Base-by-base conservation (phyloP, 2,888 invertebrate species). In the Zaprionus lineosus region DNA sequence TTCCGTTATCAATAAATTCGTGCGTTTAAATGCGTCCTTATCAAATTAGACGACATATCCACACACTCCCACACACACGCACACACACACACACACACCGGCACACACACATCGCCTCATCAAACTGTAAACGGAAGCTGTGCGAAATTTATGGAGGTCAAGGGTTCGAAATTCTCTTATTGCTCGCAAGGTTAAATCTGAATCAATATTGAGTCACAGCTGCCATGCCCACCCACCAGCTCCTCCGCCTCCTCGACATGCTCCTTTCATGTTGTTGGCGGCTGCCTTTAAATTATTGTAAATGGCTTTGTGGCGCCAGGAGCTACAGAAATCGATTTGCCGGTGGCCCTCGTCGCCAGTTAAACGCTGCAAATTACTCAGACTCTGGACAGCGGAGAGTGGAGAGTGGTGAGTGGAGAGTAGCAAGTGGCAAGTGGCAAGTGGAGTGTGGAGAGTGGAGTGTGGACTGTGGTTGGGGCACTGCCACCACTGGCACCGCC, bases 1-100 rank as follows among this genome's bases (percentile, higher is more conserved):
- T 75, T 84, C 82, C 81, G 81, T 65, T 78, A 62, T 63, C 74
- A 75, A 81, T 81, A 81, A 84, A 81, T 81, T 81, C 75, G 70
- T 62, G 52, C 50, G 69, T 70, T 58, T 75, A 67, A 78, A 71
- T 71, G 78, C 71, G 66, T 74, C 71, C 67, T 84, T 84, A 78
- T 76, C 74, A 61, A 84, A 78, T 81, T 78, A 75, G 61, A 43
- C 53, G 55, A 47, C 55, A 74, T n/a, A 70, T 43, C 24, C 4
- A n/a, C 21, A 37, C 9, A 37, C 19, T 3, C n/a, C 9, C 12
- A 34, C 15, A 15, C 28, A 31, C 11, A 6, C 18, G n/a, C 33
- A 24, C 19, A 8, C 48, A 2, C 18, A 2, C 44, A 1, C 18
- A 3, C 8, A 11, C 9, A 46, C 9, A 9, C 26, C 2, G 12